Evolutionary conservation across 2,113 vertebrate species (phyloP).

Genomic region (Nymphicus hollandicus): DNA sequence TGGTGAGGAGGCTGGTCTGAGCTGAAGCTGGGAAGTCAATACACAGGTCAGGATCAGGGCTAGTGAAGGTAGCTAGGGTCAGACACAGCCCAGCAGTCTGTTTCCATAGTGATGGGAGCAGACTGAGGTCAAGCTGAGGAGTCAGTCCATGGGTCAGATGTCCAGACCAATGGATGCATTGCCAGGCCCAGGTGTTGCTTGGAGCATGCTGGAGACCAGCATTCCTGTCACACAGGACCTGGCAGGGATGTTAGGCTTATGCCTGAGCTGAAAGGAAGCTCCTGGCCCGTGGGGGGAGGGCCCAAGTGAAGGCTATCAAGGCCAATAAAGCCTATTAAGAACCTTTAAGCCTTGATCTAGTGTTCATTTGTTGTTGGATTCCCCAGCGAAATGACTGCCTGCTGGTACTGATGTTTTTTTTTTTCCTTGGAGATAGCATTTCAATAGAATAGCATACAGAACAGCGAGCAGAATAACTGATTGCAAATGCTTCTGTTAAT

Average conservation of each 20-base stretch:
- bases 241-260: neutral
- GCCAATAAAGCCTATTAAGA: neutral
- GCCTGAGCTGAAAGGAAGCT: neutral
- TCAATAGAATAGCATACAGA: neutral
- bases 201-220: neutral
- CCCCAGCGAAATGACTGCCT: neutral
- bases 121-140: neutral
- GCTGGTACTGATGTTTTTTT: neutral
- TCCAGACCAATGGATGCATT: neutral
- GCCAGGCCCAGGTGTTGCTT: neutral
- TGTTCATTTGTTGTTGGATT: neutral
- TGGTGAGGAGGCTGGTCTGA: neutral
- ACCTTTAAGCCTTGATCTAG: neutral
- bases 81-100: neutral
- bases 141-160: neutral
- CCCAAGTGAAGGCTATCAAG: neutral
- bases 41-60: neutral
- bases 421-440: neutral
- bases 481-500: neutral
- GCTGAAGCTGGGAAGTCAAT: neutral
- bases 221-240: neutral
- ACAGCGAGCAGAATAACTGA: neutral
- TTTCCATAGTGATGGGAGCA: neutral
- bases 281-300: fast-evolving
- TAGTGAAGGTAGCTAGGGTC: neutral